A percentile compares a stretch with the other conserved stretches of the same genome.
phyloP scores from a whole-genome alignment of 2,797 vertebrate genomes.

The Neosilurus hyrtlii region DNA sequence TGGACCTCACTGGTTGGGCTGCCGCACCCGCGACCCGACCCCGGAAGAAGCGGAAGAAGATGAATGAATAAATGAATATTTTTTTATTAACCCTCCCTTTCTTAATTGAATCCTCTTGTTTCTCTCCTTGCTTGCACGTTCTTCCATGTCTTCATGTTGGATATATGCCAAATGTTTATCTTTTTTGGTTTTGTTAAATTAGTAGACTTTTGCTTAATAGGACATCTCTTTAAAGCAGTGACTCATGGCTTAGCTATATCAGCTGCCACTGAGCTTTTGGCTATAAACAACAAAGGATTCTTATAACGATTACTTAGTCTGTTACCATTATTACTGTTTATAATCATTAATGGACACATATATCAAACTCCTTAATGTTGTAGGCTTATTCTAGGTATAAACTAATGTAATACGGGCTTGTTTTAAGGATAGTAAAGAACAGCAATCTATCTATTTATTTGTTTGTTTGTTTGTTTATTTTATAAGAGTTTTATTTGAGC shows the following conservation, averaged over 20 bases:
- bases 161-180: too few relatives aligned
- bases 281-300: not conserved
- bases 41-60: too few relatives aligned
- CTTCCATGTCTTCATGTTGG: not conserved
- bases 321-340: not conserved
- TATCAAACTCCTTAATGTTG: not conserved
- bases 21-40: too few relatives aligned
- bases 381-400: not conserved
- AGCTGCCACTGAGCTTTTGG: not conserved
- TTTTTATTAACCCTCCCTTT: not conserved
- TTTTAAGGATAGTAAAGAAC: slow-evolving; percentile 3
- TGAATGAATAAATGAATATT: too few relatives aligned
- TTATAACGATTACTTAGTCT: not conserved
- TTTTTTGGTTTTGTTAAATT: not conserved
- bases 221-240: not conserved
- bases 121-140: not conserved
- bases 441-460: too few relatives aligned
- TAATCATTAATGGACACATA: not conserved
- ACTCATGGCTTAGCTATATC: not conserved
- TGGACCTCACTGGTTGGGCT: too few relatives aligned
- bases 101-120: not conserved
- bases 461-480: not conserved
- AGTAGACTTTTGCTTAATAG: not conserved
- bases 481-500: not conserved
- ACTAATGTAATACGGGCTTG: not conserved